phyloP scores from a whole-genome alignment of 2,797 vertebrate species.

The Cryptoprocta ferox region DNA sequence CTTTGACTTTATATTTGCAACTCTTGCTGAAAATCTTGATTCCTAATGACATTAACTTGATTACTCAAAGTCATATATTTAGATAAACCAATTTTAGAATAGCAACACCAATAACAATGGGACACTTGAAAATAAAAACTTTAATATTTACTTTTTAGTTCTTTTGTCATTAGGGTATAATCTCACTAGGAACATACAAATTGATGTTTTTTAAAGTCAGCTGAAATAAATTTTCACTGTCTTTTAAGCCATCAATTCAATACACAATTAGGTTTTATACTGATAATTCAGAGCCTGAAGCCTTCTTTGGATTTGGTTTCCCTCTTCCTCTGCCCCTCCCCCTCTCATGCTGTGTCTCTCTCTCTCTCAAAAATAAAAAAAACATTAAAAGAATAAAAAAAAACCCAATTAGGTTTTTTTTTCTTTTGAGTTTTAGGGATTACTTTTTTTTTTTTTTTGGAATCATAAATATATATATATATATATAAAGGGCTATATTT shows the following conservation, averaged over 20 bases:
- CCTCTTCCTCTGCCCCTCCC: no score
- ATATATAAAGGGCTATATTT: no score
- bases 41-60: background rate
- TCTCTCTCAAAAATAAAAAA: no score
- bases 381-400: no score
- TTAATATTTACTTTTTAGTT: background rate
- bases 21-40: slow-evolving; percentile 2
- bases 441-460: no score
- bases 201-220: background rate
- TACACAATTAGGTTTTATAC: background rate
- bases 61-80: slow-evolving; percentile 2
- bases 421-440: slow-evolving; percentile 51
- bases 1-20: slow-evolving; percentile 25
- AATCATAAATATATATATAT: no score
- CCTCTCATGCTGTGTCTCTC: no score
- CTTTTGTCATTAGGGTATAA: background rate
- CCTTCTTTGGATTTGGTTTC: no score
- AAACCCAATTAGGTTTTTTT: background rate
- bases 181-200: background rate
- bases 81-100: slow-evolving; percentile 29
- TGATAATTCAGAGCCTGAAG: no score
- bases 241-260: background rate
- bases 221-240: background rate
- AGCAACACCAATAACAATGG: background rate
- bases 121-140: slow-evolving; percentile 23